Percentiles rank a stretch among this genome's conserved stretches.
Conservation (phyloP, 2,797 vertebrate genomes). For the Xyrichtys novacula region DNA sequence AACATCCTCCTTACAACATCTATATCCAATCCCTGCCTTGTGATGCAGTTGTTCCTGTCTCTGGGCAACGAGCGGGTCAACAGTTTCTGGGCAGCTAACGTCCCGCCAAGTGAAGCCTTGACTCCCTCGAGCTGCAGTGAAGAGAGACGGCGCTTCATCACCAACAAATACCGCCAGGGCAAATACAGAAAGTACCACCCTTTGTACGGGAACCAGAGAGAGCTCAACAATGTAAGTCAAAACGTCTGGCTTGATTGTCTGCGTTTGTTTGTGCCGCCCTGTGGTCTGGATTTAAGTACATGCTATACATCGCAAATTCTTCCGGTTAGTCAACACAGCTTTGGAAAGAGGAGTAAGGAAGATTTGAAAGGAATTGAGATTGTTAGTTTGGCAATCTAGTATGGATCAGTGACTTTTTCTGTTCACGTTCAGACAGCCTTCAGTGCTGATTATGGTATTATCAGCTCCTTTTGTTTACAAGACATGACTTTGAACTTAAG, state of each 20-base stretch:
- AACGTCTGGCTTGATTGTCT: not conserved
- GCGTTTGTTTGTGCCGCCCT: not conserved
- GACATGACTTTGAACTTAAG: not conserved
- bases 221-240: slow-evolving; percentile 91
- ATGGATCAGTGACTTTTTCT: not conserved
- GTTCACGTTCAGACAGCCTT: not conserved
- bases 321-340: not conserved
- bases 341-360: not conserved
- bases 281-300: not conserved
- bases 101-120: slow-evolving; percentile 94
- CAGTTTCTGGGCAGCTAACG: slow-evolving; percentile 94
- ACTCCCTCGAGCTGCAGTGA: slow-evolving; percentile 81
- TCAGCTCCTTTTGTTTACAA: not conserved
- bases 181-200: slow-evolving; percentile 96
- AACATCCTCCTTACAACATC: not conserved
- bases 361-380: not conserved
- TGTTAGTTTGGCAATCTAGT: slow-evolving; percentile 4
- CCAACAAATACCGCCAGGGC: slow-evolving; percentile 93
- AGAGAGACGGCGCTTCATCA: slow-evolving; percentile 87
- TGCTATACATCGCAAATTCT: not conserved
- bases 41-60: slow-evolving; percentile 87
- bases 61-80: slow-evolving; percentile 90
- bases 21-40: slow-evolving; percentile 26
- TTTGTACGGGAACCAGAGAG: slow-evolving; percentile 92
- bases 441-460: not conserved